phyloP scores from a whole-genome alignment of 2,113 vertebrate genomes.

The Nothobranchius furzeri region DNA sequence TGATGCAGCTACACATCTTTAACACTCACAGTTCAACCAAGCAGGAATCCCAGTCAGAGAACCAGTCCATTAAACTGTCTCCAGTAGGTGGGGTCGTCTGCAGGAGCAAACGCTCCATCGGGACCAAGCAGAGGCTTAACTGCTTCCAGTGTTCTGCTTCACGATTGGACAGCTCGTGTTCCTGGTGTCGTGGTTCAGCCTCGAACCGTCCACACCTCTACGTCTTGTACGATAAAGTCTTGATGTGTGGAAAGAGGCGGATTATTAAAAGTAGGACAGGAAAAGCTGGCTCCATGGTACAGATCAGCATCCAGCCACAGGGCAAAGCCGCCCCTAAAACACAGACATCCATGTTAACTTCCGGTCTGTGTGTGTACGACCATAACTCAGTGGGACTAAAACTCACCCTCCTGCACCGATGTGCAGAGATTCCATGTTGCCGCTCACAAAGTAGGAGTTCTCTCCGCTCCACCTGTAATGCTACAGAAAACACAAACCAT shows the following conservation, averaged over 20 bases:
- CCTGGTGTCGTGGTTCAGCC: constrained; percentile 25
- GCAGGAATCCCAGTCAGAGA: background rate
- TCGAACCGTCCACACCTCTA: constrained; percentile 94
- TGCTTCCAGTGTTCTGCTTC: background rate
- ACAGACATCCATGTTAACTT: constrained; percentile 9
- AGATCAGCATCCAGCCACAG: constrained; percentile 94
- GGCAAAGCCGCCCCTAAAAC: constrained; percentile 85
- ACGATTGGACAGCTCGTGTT: constrained; percentile 5
- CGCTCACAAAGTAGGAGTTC: constrained; percentile 94
- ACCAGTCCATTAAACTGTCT: background rate
- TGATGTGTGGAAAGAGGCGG: constrained; percentile 88
- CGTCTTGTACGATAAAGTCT: constrained; percentile 90
- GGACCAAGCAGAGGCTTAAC: constrained; percentile 13
- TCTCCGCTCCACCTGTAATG: constrained; percentile 93
- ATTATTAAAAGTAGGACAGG: constrained; percentile 92
- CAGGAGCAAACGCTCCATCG: constrained; percentile 19
- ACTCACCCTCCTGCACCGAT: constrained; percentile 95
- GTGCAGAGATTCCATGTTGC: constrained; percentile 88
- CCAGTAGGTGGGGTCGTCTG: constrained; percentile 3
- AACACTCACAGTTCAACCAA: constrained; percentile 8
- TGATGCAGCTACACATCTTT: constrained; percentile 3
- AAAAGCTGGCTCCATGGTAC: constrained; percentile 89
- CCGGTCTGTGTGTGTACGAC: background rate
- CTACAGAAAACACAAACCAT: constrained; percentile 61
- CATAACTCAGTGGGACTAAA: background rate